phyloP scores from a whole-genome alignment of 2,888 invertebrate species.

The Osmoderma eremita region DNA sequence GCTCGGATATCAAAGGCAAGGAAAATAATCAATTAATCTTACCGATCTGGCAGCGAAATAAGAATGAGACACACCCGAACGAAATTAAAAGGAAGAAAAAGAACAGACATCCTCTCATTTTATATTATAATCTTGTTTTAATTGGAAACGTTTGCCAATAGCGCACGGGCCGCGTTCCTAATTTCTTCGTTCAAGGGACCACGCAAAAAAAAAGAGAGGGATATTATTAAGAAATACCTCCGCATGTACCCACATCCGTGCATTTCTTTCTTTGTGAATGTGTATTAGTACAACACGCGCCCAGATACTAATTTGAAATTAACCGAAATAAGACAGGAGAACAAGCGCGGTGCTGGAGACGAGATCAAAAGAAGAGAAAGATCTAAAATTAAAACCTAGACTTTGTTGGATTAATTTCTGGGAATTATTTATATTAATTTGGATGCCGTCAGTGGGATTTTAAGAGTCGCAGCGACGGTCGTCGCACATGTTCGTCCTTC shows the following conservation, averaged over 20 bases:
- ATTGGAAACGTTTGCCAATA: constrained; percentile 37
- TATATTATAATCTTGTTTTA: constrained; percentile 32
- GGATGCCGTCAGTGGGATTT: constrained; percentile 53
- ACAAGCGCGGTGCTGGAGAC: constrained; percentile 51
- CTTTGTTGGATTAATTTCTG: constrained; percentile 64
- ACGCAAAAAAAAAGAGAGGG: constrained; percentile 2
- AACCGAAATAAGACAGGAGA: constrained; percentile 49
- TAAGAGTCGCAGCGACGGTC: no score
- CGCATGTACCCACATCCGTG: constrained; percentile 38
- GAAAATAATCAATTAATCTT: constrained; percentile 29
- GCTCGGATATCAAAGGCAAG: constrained; percentile 31
- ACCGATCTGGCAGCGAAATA: constrained; percentile 1
- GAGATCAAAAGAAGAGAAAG: constrained; percentile 60
- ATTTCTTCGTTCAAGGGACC: constrained; percentile 30
- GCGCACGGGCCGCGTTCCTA: constrained; percentile 14
- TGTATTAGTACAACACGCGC: constrained; percentile 1
- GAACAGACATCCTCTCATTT: constrained; percentile 4
- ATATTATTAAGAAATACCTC: constrained; percentile 43
- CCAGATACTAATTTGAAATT: constrained; percentile 51
- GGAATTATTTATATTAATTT: constrained; percentile 61
- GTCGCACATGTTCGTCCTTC: constrained; percentile 44
- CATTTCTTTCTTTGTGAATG: background rate
- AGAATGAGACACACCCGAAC: constrained; percentile 1
- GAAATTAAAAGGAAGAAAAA: constrained; percentile 7
- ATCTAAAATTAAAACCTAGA: constrained; percentile 62